These are phyloP conservation scores for Pica pica DNA, from an alignment of 2,113 vertebrate species.

Conservation along the genomic window DNA sequence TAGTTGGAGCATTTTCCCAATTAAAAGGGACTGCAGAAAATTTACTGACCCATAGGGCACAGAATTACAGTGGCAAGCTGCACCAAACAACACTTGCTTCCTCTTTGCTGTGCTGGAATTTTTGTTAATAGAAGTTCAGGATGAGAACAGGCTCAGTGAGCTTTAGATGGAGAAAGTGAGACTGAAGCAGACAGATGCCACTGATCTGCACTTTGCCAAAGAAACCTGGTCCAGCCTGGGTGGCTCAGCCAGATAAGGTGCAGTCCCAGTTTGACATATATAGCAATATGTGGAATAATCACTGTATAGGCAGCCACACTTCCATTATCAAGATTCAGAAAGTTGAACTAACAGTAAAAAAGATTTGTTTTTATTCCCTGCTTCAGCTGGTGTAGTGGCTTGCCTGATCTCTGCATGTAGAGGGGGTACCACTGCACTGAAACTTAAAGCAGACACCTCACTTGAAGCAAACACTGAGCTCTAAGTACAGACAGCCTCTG, in stretches of 20 bases:
- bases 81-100: neutral
- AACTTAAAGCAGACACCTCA: neutral
- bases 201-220: neutral
- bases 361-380: neutral
- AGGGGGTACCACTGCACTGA: neutral
- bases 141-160: neutral
- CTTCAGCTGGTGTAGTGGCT: neutral
- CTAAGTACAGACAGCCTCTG: neutral
- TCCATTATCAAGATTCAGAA: neutral
- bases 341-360: neutral
- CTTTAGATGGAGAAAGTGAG: neutral
- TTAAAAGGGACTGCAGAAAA: neutral
- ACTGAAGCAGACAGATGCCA: neutral
- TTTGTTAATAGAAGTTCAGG: neutral
- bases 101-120: neutral
- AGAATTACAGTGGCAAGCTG: neutral
- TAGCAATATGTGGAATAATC: accelerated
- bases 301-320: neutral
- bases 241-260: neutral
- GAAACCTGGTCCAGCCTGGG: neutral
- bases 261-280: neutral
- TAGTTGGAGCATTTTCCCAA: neutral
- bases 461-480: neutral
- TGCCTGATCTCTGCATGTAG: neutral
- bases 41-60: neutral